A percentile compares a stretch with the other conserved stretches of the same genome.
Evolutionary conservation across 2,888 invertebrate genomes (phyloP).

Genomic region (Listrodromus nycthemerus): DNA sequence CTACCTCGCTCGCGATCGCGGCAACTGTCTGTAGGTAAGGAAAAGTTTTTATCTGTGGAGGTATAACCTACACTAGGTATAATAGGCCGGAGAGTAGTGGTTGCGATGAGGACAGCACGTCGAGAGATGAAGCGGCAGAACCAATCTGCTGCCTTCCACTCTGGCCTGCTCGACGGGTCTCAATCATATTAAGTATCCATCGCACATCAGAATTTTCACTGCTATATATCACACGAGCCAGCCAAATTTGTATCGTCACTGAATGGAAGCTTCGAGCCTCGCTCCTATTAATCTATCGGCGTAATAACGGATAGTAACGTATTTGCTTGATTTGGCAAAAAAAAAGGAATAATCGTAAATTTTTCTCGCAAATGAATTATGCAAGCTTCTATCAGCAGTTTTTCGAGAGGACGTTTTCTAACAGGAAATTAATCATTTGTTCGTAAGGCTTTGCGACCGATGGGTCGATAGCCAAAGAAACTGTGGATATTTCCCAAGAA

Average conservation of each 20-base stretch:
- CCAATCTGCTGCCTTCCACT: constrained; percentile 29
- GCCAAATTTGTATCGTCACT: background rate
- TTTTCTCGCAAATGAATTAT: constrained; percentile 6
- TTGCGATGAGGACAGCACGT: constrained; percentile 6
- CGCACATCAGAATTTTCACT: constrained; percentile 15
- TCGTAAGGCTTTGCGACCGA: background rate
- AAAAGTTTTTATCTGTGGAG: constrained; percentile 42
- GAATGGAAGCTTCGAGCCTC: background rate
- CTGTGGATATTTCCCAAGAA: background rate
- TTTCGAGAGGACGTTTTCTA: background rate
- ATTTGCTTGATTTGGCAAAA: background rate
- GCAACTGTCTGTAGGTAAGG: constrained; percentile 59
- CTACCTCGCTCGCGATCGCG: constrained; percentile 25
- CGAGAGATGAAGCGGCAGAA: constrained; percentile 40
- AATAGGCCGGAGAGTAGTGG: background rate
- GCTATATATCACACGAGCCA: background rate
- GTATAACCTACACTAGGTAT: background rate
- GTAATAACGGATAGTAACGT: constrained; percentile 8
- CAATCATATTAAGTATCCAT: constrained; percentile 49
- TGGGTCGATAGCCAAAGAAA: background rate
- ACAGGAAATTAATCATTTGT: background rate
- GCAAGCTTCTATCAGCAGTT: background rate
- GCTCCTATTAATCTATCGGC: constrained; percentile 7
- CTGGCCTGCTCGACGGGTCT: constrained; percentile 33
- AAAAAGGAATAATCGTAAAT: background rate